Percentiles rank a stretch among this genome's conserved stretches.
These are phyloP conservation scores for Archilochus colubris DNA, from an alignment of 2,113 vertebrate species.

Conservation along the genomic window DNA sequence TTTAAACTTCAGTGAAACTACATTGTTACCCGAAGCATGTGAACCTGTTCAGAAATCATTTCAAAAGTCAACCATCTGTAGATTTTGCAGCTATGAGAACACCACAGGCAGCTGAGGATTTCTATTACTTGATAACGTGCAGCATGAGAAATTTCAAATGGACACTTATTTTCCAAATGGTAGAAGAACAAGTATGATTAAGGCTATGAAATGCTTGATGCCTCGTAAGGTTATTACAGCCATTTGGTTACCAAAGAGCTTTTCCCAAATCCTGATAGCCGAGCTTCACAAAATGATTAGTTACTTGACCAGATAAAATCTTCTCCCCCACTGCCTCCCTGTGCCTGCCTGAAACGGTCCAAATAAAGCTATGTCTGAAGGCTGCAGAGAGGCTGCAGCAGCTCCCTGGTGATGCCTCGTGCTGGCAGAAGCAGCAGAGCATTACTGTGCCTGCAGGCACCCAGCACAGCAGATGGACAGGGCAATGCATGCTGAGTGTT, in stretches of 20 bases:
- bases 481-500: not conserved
- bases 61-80: conserved; percentile 41
- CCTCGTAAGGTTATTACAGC: not conserved
- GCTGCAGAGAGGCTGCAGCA: not conserved
- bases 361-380: not conserved
- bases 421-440: not conserved
- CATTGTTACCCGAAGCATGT: not conserved
- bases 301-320: not conserved
- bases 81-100: conserved; percentile 12
- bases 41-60: conserved; percentile 41
- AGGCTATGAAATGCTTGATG: not conserved
- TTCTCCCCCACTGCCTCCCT: not conserved
- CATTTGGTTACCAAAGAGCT: not conserved
- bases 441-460: not conserved
- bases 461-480: not conserved
- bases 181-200: not conserved
- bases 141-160: not conserved
- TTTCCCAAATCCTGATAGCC: not conserved
- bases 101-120: conserved; percentile 7
- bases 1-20: not conserved
- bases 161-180: not conserved
- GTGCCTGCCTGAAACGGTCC: not conserved
- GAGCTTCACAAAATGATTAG: not conserved
- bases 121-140: not conserved
- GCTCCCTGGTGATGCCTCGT: not conserved